A percentile compares a stretch with the other conserved stretches of the same genome.
Conservation (phyloP, 2,797 vertebrate genomes). For the Melanotaenia parkinsoni region DNA sequence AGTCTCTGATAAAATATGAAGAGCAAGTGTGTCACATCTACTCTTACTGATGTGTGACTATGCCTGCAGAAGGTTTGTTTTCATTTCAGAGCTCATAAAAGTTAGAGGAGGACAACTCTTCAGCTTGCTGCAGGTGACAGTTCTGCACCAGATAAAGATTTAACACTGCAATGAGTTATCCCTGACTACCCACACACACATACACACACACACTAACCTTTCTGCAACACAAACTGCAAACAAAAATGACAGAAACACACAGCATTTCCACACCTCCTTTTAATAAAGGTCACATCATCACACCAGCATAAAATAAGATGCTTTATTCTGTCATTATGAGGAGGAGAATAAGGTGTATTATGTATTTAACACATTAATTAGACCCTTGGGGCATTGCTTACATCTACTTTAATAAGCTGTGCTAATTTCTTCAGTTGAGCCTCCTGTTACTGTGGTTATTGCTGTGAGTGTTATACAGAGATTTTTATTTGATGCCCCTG, state of each 20-base stretch:
- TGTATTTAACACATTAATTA: conserved; percentile 54
- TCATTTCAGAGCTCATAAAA: conserved; percentile 66
- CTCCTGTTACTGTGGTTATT: conserved; percentile 32
- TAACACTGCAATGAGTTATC: conserved; percentile 46
- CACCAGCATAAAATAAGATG: conserved; percentile 38
- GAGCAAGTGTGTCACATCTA: conserved; percentile 54
- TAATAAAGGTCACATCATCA: conserved; percentile 58
- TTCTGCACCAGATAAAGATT: conserved; percentile 60
- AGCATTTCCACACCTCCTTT: conserved; percentile 18
- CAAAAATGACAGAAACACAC: conserved; percentile 42
- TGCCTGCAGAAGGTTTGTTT: conserved; percentile 57
- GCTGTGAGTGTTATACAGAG: conserved; percentile 37
- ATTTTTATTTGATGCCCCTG: conserved; percentile 47
- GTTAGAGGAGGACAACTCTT: conserved; percentile 48
- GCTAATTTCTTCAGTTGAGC: conserved; percentile 38
- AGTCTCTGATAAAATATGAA: conserved; percentile 44
- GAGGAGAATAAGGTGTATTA: conserved; percentile 48
- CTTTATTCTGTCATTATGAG: conserved; percentile 43
- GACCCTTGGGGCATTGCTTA: conserved; percentile 55
- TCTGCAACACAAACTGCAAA: conserved; percentile 34
- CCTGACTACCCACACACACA: background rate
- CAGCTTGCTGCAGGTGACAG: conserved; percentile 52
- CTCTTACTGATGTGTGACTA: conserved; percentile 23
- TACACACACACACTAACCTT: background rate
- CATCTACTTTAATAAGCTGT: conserved; percentile 54